Evolutionary conservation across 2,888 invertebrate species (phyloP), one percentile per base, ranked within the genome.

Genomic region (Automeris io): DNA sequence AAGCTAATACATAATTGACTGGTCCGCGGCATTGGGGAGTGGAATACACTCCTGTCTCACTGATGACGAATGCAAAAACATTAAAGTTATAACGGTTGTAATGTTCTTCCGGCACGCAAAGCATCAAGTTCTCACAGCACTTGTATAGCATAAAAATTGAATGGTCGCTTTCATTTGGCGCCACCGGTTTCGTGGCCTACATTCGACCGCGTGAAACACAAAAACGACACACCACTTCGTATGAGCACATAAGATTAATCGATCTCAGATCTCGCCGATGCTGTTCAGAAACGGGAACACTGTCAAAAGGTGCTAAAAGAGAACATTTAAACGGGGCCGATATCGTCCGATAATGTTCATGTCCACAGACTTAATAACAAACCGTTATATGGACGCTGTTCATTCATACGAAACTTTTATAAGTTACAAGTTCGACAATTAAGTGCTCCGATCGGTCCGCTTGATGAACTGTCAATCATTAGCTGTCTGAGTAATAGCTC

Each of bases 1-100:
- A 83, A 76, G 77, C 77, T 85, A 85, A 86, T 85, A 83, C 73
- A 75, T 77, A 83, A 80, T 83, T 82, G 81, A 85, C 83, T 82
- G 80, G 75, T 79, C 74, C 76, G 75, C 68, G 64, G 70, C 54
- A 62, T 69, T 68, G 65, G 70, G 71, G 69, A 57, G 59, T 50
- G 62, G 55, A 9, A 61, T 58, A 61, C 70, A 65, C 73, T 74
- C 71, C 72, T 78, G 74, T 79, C 74, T 77, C 74, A 75, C 71
- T 79, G 71, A 80, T 79, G 75, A 63, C 58, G 62, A 61, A 71
- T 75, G 76, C 74, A 80, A 82, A 82, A 83, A 81, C 82, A 63
- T 71, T 82, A 83, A 80, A 83, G 81, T 61, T 65, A 66, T 81
- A 83, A 82, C 79, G 75, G 78, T 71, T 54, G 50, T 53, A 43